phyloP scores from a whole-genome alignment of 2,888 invertebrate species.

The Melolontha melolontha region DNA sequence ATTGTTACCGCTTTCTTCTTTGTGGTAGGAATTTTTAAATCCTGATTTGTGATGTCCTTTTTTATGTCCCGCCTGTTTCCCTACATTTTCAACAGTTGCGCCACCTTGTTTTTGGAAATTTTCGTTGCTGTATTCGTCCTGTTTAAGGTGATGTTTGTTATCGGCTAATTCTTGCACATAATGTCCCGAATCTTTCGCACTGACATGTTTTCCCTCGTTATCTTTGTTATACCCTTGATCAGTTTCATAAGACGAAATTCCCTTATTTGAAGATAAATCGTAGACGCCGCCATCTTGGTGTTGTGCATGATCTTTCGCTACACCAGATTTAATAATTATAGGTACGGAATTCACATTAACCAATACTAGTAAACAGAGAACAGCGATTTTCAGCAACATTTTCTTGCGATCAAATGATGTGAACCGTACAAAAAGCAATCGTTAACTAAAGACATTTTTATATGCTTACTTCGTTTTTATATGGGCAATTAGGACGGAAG shows the following conservation, averaged over 20 bases:
- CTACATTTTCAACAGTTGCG: conserved; percentile 54
- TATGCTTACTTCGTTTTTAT: conserved; percentile 38
- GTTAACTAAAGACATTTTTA: conserved; percentile 36
- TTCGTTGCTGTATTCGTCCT: conserved; percentile 56
- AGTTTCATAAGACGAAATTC: conserved; percentile 57
- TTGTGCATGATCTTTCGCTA: conserved; percentile 47
- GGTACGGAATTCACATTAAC: conserved; percentile 41
- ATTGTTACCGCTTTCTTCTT: conserved; percentile 78
- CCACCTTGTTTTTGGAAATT: conserved; percentile 59
- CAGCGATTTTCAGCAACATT: conserved; percentile 15
- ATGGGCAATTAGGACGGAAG: conserved; percentile 31
- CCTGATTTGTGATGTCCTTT: conserved; percentile 79
- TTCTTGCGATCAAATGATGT: conserved; percentile 17
- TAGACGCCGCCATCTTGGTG: conserved; percentile 50
- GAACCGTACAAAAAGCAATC: conserved; percentile 15
- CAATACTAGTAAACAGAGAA: conserved; percentile 7
- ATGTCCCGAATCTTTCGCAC: conserved; percentile 57
- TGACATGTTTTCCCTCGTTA: conserved; percentile 56
- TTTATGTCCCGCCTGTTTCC: conserved; percentile 67
- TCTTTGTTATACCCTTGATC: conserved; percentile 60
- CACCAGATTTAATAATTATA: conserved; percentile 51
- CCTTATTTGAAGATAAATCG: conserved; percentile 50
- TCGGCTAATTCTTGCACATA: conserved; percentile 56
- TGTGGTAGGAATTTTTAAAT: conserved; percentile 77
- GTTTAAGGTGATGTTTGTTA: conserved; percentile 57